Base-by-base conservation (phyloP, 1,140 invertebrate genomes). In the Saccostrea glomerata region DNA sequence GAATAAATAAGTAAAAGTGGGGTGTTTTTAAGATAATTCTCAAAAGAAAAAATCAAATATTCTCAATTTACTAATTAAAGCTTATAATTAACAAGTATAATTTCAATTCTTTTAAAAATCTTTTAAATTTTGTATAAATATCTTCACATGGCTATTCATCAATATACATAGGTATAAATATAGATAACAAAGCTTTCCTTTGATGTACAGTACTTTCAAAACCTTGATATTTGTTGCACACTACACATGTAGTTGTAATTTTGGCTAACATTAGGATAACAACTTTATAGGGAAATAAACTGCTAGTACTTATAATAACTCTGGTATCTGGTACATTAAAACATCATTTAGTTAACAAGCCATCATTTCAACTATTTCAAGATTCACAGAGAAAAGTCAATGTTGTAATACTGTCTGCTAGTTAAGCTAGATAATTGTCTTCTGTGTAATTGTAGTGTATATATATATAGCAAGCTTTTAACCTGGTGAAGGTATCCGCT, bases 391-490 rank as follows among this genome's bases (percentile, higher is more conserved):
- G 7, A 73, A 1, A 12, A 30, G 30, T 13, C 13, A 13, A 30
- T 77, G 70, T 77, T 77, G 70, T 77, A 77, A 73, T 30, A 30
- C 66, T 77, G 70, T 77, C 25, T 36, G 70, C 70, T 30, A 77
- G 70, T 36, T 30, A 77, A 30, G 58, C 17, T 73, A 30, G 12
- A 11, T 73, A 47, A 47, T 60, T 11, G 58, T 60, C 13, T 60
- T 60, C 4, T 13, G 20, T 20, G 13, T 60, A 20, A 20, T 60
- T 15, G 4, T 15, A 60, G 13, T 15, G 58, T 60, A 60, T 60
- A 60, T 63, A 17, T 60, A 60, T 13, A 63, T 63, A 63, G 58
- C 17, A 6, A 20, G 58, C n/a, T 17, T 63, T 63, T 63, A 63
- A 63, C 17, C 17, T 20, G 70, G 70, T 77, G 70, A 36, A 11